These are phyloP conservation scores for Lucinisca nassula DNA, from an alignment of 2,888 invertebrate species.

Conservation along the genomic window DNA sequence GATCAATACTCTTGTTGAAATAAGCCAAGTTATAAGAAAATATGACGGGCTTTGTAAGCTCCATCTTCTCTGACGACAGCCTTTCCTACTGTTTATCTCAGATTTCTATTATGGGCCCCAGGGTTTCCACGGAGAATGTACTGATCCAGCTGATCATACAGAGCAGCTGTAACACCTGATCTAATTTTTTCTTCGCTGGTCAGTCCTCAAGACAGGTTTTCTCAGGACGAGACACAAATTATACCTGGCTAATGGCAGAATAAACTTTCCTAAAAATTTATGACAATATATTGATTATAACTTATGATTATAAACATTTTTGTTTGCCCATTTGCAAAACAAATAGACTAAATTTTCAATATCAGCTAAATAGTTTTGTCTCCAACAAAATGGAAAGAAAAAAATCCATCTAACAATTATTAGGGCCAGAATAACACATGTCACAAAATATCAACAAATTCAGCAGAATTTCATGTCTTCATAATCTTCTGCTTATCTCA, in stretches of 20 bases:
- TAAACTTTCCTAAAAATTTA: not conserved
- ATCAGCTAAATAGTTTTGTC: conserved; percentile 15
- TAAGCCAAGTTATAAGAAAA: no score
- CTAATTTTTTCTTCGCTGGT: no score
- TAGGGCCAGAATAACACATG: not conserved
- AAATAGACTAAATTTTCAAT: conserved; percentile 17
- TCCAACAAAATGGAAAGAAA: not conserved
- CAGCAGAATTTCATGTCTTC: no score
- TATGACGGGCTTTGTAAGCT: no score
- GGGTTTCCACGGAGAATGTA: no score
- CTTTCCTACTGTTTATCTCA: no score
- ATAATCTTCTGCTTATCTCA: no score
- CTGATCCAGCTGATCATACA: no score
- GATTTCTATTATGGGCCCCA: no score
- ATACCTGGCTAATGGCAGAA: not conserved
- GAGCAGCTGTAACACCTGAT: no score
- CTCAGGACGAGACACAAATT: not conserved
- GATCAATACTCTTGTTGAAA: not conserved
- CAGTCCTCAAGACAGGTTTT: no score
- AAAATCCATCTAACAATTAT: conserved; percentile 7
- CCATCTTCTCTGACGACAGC: no score
- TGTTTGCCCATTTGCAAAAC: conserved; percentile 19
- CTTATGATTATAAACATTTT: conserved; percentile 15
- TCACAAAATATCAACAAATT: not conserved
- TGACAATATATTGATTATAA: conserved; percentile 11